Conservation (phyloP, 2,113 vertebrate genomes). For the Desmodus rotundus region DNA sequence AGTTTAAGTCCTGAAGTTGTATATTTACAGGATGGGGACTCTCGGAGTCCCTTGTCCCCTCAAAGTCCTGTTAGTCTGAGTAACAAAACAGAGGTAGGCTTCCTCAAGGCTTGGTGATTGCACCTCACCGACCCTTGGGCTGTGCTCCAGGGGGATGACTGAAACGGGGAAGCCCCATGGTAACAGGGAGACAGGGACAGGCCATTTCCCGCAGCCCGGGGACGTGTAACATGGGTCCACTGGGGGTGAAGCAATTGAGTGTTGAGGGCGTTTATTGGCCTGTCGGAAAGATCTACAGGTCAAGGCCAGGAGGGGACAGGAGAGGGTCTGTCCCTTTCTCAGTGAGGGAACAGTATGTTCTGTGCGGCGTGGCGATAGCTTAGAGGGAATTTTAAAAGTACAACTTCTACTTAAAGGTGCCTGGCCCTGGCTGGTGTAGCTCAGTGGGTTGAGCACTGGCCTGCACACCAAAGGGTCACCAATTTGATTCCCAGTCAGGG, state of each 20-base stretch:
- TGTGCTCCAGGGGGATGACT: neutral
- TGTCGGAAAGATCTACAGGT: neutral
- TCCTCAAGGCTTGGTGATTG: neutral
- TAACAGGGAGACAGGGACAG: neutral
- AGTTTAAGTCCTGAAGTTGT: constrained; percentile 16
- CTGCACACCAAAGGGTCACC: no score
- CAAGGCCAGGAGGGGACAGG: neutral
- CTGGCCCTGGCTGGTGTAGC: no score
- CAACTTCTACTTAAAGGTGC: neutral
- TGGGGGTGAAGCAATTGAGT: neutral
- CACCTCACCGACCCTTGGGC: neutral
- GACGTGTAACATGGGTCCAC: neutral
- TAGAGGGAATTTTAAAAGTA: neutral
- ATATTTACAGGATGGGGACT: neutral
- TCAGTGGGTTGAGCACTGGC: no score
- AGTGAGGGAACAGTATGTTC: neutral
- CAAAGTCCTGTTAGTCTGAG: neutral
- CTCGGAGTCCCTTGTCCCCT: neutral
- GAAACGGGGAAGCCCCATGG: neutral
- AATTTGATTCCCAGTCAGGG: no score
- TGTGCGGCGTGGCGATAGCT: neutral
- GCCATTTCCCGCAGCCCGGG: neutral
- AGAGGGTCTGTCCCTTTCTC: neutral
- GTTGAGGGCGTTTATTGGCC: neutral
- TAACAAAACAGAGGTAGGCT: neutral